These are phyloP conservation scores for Plodia interpunctella DNA, from an alignment of 1,140 invertebrate genomes.

Conservation along the genomic window DNA sequence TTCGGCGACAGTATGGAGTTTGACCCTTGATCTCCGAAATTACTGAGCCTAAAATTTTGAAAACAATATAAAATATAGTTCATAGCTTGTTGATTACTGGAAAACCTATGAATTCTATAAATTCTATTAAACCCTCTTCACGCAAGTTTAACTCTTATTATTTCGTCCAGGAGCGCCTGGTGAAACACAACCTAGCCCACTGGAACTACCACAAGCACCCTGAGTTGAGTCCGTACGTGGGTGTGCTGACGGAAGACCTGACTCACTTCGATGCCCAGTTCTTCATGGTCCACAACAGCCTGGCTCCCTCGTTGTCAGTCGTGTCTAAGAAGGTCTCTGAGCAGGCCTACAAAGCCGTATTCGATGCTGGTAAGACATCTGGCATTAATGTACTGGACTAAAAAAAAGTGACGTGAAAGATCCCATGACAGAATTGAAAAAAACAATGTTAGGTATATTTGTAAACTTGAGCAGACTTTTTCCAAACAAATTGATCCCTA, in stretches of 20 bases:
- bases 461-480: no score
- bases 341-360: conserved; percentile 62
- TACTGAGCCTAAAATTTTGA: no score
- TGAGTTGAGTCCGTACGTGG: conserved; percentile 18
- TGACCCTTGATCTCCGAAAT: no score
- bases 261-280: conserved; percentile 59
- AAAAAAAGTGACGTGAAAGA: neutral
- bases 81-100: no score
- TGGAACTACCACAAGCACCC: conserved; percentile 26
- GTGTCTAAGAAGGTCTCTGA: conserved; percentile 61
- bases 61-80: no score
- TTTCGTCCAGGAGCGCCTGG: conserved; percentile 6
- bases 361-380: conserved; percentile 55
- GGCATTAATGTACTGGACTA: neutral
- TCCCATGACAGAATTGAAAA: no score
- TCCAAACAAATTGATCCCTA: no score
- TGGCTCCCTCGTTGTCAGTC: conserved; percentile 59
- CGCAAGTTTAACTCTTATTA: neutral
- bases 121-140: neutral
- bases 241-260: conserved; percentile 18
- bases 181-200: conserved; percentile 6
- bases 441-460: no score
- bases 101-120: no score
- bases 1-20: no score
- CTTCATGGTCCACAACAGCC: conserved; percentile 67